phyloP scores from a whole-genome alignment of 53 echinoderm and acorn worm genomes.

The Temnopleurus reevesii region DNA sequence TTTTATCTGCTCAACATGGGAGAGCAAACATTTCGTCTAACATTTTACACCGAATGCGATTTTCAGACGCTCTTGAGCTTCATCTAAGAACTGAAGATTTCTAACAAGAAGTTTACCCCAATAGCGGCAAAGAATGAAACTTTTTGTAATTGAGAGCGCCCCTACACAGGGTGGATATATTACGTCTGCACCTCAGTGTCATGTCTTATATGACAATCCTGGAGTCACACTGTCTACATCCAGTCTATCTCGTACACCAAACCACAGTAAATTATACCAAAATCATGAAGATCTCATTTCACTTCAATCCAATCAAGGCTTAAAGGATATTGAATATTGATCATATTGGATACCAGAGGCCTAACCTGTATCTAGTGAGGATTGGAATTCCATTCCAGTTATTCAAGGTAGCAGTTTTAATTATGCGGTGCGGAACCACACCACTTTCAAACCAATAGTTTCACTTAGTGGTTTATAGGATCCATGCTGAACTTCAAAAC shows the following conservation, averaged over 20 bases:
- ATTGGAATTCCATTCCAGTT: background rate
- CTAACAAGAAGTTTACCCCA: too few species aligned
- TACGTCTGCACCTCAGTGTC: background rate
- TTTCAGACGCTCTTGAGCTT: too few species aligned
- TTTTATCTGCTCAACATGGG: too few species aligned
- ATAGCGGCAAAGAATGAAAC: too few species aligned
- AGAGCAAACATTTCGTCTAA: too few species aligned
- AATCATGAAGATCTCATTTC: conserved; percentile 17
- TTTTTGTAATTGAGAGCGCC: background rate
- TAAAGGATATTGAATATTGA: conserved; percentile 44
- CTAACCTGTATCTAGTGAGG: background rate
- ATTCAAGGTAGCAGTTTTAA: background rate
- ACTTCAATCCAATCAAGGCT: conserved; percentile 28
- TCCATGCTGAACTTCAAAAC: too few species aligned
- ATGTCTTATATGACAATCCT: conserved; percentile 40
- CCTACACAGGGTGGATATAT: conserved; percentile 10
- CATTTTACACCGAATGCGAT: too few species aligned
- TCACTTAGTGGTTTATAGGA: too few species aligned
- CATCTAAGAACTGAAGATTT: too few species aligned
- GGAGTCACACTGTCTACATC: conserved; percentile 30
- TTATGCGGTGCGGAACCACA: background rate
- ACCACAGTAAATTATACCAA: conserved; percentile 54
- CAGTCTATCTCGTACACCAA: background rate
- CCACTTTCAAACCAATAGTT: conserved; percentile 17
- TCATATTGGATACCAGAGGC: conserved; percentile 24